Evolutionary conservation across 2,888 invertebrate species (phyloP).

Genomic region (Sisyra nigra): DNA sequence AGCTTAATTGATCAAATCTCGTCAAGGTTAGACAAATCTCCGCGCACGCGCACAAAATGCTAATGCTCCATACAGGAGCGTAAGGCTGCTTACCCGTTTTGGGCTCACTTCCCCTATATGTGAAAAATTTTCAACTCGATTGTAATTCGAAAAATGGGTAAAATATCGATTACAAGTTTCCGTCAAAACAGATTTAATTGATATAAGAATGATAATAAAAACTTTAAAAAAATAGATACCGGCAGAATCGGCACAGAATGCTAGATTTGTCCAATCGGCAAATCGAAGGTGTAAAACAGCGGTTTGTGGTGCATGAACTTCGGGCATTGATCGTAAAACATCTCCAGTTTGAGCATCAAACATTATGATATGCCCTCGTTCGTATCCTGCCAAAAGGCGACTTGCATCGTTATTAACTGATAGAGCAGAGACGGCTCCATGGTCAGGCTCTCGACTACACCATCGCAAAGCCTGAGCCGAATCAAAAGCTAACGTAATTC

Average conservation of each 20-base stretch:
- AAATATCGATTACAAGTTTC: too few relatives aligned
- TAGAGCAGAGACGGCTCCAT: constrained; percentile 67
- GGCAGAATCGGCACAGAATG: constrained; percentile 58
- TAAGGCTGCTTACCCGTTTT: too few relatives aligned
- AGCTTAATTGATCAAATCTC: too few relatives aligned
- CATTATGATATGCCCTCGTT: constrained; percentile 79
- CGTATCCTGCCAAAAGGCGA: constrained; percentile 61
- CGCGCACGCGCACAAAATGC: too few relatives aligned
- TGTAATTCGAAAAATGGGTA: too few relatives aligned
- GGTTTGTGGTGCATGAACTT: constrained; percentile 70
- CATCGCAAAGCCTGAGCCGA: constrained; percentile 75
- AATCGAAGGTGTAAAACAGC: constrained; percentile 57
- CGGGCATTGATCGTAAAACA: constrained; percentile 53
- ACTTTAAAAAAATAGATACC: neutral
- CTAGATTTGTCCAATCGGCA: constrained; percentile 56
- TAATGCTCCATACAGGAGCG: too few relatives aligned
- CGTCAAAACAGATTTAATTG: too few relatives aligned
- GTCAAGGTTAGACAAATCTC: too few relatives aligned
- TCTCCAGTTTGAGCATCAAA: constrained; percentile 68
- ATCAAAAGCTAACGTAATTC: constrained; percentile 76
- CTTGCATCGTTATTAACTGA: constrained; percentile 78
- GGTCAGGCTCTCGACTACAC: constrained; percentile 61
- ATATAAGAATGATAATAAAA: neutral
- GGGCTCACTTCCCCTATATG: too few relatives aligned
- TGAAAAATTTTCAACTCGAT: too few relatives aligned